phyloP scores from a whole-genome alignment of 2,888 invertebrate genomes.

The Cataglyphis livida region DNA sequence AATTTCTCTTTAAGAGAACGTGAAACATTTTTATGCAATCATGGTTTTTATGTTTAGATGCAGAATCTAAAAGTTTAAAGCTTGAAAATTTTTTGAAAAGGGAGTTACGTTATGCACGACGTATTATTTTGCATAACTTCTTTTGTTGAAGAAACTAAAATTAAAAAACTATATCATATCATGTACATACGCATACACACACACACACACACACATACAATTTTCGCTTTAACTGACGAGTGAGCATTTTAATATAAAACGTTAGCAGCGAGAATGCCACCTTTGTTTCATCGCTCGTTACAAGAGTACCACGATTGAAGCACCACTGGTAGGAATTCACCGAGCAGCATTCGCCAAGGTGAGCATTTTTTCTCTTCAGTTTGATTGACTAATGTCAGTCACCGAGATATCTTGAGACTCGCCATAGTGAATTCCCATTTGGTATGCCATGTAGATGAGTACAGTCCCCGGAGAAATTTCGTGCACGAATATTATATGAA shows the following conservation, averaged over 20 bases:
- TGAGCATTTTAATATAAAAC: constrained; percentile 3
- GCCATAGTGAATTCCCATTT: constrained; percentile 81
- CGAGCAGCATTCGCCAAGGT: constrained; percentile 80
- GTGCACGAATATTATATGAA: background rate
- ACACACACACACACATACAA: background rate
- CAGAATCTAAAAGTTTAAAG: background rate
- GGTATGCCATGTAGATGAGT: constrained; percentile 84
- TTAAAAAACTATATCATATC: background rate
- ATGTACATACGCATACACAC: no score
- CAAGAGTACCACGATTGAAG: constrained; percentile 66
- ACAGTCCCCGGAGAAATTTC: constrained; percentile 74
- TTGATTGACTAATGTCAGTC: constrained; percentile 85
- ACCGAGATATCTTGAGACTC: constrained; percentile 77
- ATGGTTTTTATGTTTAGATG: background rate
- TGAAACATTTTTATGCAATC: background rate
- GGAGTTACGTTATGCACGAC: background rate
- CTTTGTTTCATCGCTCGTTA: constrained; percentile 40
- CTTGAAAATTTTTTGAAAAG: background rate
- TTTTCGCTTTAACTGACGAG: background rate
- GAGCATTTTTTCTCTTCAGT: constrained; percentile 81
- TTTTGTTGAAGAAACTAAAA: background rate
- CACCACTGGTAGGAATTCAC: constrained; percentile 79
- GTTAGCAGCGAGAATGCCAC: constrained; percentile 12
- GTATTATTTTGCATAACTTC: background rate
- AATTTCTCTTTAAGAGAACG: background rate